Evolutionary conservation across 2,797 vertebrate species (phyloP), one percentile per base, ranked within the genome.

Genomic region (Muscicapa striata): DNA sequence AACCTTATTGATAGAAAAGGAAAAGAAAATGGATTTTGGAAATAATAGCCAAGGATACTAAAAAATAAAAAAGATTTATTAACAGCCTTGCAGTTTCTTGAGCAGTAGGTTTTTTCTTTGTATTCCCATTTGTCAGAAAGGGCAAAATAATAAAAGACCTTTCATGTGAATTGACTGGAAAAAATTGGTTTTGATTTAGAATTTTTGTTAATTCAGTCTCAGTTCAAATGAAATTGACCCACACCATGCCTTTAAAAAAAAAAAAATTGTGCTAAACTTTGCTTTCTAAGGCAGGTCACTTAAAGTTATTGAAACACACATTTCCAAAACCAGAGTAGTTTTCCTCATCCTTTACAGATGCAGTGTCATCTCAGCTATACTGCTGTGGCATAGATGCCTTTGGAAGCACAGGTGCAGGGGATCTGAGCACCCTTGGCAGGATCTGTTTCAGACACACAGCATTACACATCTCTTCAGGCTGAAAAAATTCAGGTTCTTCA

Each of bases 21-120:
- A 51, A 91, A 88, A 93, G 30, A 84, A 94, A 92, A 93, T 86
- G 22, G n/a, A 84, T 89, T 73, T 90, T n/a, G 51, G 22, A 94
- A 96, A 88, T 62, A 78, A 90, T 82, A 87, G 24, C 40, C 55
- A 86, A 58, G 46, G 43, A 93, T 75, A 38, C 15, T 21, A 15
- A 69, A 36, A 89, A 89, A 84, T 68, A 89, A 82, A 78, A 29
- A 40, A 81, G 38, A 76, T 79, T 76, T 93, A 64, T 81, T 75
- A 87, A 69, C 9, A 89, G 7, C 13, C 15, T 66, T 84, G 26
- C 21, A 63, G 57, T 67, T 87, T 79, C 84, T 76, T 89, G 36
- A 36, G 10, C 29, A 77, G 19, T 17, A 68, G 21, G 1, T n/a
- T 73, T 92, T 91, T 86, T 30, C 55, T 73, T 34, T 68, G 6